A percentile compares a stretch with the other conserved stretches of the same genome.
Evolutionary conservation across 1,140 invertebrate genomes (phyloP).

Genomic region (Venustaconcha ellipsiformis): DNA sequence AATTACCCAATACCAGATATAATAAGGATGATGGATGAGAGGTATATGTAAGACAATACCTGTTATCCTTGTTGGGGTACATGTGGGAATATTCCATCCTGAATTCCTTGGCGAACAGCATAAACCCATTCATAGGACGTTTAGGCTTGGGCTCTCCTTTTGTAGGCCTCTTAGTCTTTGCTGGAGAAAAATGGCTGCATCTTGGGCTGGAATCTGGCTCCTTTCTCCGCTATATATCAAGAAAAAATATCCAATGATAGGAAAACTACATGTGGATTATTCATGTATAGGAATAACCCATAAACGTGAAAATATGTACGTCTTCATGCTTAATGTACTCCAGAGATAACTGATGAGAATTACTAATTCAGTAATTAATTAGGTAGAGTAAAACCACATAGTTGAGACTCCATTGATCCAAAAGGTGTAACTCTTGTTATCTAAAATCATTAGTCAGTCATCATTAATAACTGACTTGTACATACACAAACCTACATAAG

Average conservation of each 20-base stretch:
- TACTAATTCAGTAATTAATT: no score
- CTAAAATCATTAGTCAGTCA: no score
- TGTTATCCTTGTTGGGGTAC: conserved; percentile 74
- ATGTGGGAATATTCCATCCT: conserved; percentile 72
- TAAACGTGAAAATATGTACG: no score
- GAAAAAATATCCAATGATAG: neutral
- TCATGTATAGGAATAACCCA: neutral
- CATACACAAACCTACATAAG: no score
- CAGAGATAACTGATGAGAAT: no score
- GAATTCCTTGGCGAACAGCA: conserved; percentile 73
- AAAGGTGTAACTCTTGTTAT: no score
- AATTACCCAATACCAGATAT: no score
- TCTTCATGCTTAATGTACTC: no score
- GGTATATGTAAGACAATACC: conserved; percentile 58
- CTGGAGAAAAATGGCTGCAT: conserved; percentile 17
- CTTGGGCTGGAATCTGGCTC: conserved; percentile 39
- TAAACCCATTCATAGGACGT: conserved; percentile 75
- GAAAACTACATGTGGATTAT: neutral
- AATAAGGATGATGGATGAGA: neutral
- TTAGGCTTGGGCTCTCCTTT: conserved; percentile 54
- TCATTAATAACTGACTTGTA: no score
- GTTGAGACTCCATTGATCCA: no score
- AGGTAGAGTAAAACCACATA: no score
- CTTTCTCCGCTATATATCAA: conserved; percentile 29
- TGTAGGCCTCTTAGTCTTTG: conserved; percentile 23